phyloP scores from a whole-genome alignment of 2,888 invertebrate genomes.

The Cistogaster globosa region DNA sequence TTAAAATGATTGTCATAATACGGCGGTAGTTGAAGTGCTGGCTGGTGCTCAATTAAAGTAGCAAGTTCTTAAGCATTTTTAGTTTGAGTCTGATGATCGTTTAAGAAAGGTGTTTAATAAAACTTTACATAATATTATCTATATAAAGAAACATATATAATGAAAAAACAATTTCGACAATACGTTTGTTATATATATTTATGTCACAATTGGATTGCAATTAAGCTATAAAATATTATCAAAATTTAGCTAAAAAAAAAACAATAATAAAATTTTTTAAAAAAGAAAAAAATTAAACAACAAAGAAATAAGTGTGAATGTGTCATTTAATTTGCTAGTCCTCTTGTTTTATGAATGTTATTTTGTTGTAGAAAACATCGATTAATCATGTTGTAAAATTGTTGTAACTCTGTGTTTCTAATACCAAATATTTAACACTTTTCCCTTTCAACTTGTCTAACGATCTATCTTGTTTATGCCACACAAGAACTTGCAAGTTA shows the following conservation, averaged over 20 bases:
- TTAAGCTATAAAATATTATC: background rate
- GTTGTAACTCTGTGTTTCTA: conserved; percentile 55
- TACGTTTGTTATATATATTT: background rate
- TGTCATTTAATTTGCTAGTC: conserved; percentile 27
- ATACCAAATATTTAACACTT: conserved; percentile 68
- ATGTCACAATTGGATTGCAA: background rate
- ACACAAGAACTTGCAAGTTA: conserved; percentile 65
- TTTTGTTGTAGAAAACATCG: conserved; percentile 48
- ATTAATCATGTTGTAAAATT: conserved; percentile 63
- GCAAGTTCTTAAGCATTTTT: conserved; percentile 67
- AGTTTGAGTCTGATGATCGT: conserved; percentile 67
- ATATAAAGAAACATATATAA: background rate
- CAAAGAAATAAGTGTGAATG: conserved; percentile 31
- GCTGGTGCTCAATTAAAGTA: conserved; percentile 66
- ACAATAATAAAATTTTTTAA: background rate
- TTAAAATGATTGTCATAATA: conserved; percentile 42
- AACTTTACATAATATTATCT: background rate
- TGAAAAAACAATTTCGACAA: background rate
- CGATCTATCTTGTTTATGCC: conserved; percentile 66
- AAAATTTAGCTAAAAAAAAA: background rate
- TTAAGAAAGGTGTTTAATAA: conserved; percentile 69
- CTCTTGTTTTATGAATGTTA: conserved; percentile 55
- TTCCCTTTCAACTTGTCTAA: conserved; percentile 69
- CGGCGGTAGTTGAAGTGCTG: conserved; percentile 50
- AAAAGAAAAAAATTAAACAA: background rate